Conservation (phyloP, 2,113 vertebrate genomes). For the Plectropomus leopardus region DNA sequence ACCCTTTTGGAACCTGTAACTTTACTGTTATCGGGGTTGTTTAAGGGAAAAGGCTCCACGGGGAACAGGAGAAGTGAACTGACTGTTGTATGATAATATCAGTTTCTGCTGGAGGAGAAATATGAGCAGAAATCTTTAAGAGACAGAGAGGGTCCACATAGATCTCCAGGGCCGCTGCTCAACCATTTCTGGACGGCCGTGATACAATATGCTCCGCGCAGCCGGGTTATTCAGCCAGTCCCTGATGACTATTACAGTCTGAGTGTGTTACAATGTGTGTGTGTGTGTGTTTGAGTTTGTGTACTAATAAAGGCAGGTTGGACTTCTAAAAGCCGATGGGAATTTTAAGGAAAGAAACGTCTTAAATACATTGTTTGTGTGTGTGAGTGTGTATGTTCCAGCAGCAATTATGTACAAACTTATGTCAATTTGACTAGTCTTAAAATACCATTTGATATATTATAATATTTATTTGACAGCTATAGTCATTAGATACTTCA, state of each 20-base stretch:
- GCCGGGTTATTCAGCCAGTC: conserved; percentile 46
- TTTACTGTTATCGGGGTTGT: conserved; percentile 64
- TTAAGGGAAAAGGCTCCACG: conserved; percentile 74
- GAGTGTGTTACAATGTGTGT: conserved; percentile 16
- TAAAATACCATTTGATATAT: too few species aligned
- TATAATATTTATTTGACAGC: too few species aligned
- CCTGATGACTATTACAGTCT: conserved; percentile 48
- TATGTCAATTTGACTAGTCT: too few species aligned
- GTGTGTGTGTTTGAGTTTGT: neutral
- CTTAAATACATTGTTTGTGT: neutral
- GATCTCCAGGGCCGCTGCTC: conserved; percentile 72
- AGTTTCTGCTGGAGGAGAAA: conserved; percentile 74
- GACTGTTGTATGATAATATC: conserved; percentile 70
- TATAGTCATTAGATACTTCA: too few species aligned
- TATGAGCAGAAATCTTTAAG: conserved; percentile 80
- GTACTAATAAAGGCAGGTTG: neutral
- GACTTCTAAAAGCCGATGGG: neutral
- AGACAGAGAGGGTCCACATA: conserved; percentile 77
- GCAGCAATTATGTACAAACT: too few species aligned
- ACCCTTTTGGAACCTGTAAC: conserved; percentile 43
- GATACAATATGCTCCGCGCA: conserved; percentile 46
- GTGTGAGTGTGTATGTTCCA: too few species aligned
- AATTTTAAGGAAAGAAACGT: neutral
- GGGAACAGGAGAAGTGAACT: conserved; percentile 49
- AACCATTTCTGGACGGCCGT: conserved; percentile 54